Base-by-base conservation (phyloP, 2,888 invertebrate species). In the Heliothis peltigera region DNA sequence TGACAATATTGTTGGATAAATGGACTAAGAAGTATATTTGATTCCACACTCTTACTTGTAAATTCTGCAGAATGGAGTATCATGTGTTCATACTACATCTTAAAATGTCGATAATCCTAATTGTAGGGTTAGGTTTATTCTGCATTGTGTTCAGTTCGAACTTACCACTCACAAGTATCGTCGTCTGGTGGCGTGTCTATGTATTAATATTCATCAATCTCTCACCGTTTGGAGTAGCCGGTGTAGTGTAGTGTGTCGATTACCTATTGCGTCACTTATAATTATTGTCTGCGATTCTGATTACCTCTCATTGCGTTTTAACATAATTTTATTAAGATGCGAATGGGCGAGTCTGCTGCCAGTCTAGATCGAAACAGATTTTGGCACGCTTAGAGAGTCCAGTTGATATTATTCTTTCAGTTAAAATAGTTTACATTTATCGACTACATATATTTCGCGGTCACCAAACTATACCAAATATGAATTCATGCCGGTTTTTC, bases 291-390 rank as follows among this genome's bases (percentile, higher is more conserved):
- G 64, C 74, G 62, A 68, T 79, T 63, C 65, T 61, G 57, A 59
- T 78, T 74, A 66, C 62, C 60, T 54, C 56, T 63, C 54, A 61
- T 42, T 46, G 53, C 51, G 64, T 56, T 77, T 69, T 67, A 74
- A 76, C 60, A 79, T 70, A 57, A 79, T 85, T 75, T 80, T 77
- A 73, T 77, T 68, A 64, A 64, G 65, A 64, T 66, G 64, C 54
- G 61, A 74, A 79, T 79, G 74, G 77, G 76, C 71, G 77, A 76
- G 88, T 88, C 87, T 89, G 79, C 82, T 77, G 75, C 71, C 66
- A 80, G 89, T 88, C 89, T 88, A 82, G 78, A 55, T 68, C 75
- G 68, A 62, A 61, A 63, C 60, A 67, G 42, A 53, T 80, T 82
- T 87, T 87, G 85, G 84, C 86, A 87, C 82, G 77, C 53, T 66